These are phyloP conservation scores for Babylonia areolata DNA, from an alignment of 1,140 invertebrate species.

Conservation along the genomic window DNA sequence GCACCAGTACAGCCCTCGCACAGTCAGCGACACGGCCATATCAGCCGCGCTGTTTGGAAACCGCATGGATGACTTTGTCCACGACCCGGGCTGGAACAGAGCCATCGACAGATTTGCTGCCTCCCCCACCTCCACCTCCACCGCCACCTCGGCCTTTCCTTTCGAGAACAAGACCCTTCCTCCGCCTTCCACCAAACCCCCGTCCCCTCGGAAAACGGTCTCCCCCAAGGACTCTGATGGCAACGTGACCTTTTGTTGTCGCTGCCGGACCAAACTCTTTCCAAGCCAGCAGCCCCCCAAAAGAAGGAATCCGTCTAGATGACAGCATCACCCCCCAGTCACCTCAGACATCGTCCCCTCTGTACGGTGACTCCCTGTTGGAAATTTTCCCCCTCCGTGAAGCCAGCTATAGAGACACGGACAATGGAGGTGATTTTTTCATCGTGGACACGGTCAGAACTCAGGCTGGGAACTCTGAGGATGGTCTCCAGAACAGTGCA, in stretches of 20 bases:
- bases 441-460: neutral
- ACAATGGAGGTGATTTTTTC: neutral
- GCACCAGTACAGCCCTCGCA: constrained; percentile 17
- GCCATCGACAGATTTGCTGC: constrained; percentile 25
- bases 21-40: constrained; percentile 29
- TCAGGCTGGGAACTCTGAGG: neutral
- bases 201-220: neutral
- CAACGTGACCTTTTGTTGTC: neutral
- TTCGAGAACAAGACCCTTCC: neutral
- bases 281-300: neutral
- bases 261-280: neutral
- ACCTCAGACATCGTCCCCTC: too few species aligned
- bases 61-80: constrained; percentile 10
- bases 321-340: neutral
- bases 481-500: neutral
- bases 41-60: constrained; percentile 20
- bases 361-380: neutral
- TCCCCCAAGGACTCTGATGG: neutral
- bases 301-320: neutral
- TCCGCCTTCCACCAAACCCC: neutral
- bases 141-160: neutral
- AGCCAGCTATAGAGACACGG: neutral
- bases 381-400: neutral
- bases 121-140: neutral
- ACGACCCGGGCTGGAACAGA: constrained; percentile 20